Conservation (phyloP, 2,888 invertebrate species). For the Pyralis farinalis region DNA sequence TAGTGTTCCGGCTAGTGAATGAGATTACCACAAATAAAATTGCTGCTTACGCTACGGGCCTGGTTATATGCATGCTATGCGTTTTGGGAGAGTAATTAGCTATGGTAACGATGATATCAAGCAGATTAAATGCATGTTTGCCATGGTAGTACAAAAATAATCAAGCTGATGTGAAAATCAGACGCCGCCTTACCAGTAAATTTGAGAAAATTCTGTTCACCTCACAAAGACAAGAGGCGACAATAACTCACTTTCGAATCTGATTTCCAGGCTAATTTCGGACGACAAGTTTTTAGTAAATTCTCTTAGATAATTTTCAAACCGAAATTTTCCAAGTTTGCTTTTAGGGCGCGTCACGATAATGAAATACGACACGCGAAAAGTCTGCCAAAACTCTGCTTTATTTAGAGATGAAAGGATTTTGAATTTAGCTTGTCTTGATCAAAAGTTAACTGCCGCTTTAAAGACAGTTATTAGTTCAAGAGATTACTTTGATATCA, state of each 20-base stretch:
- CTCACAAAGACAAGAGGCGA: neutral
- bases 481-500: too few relatives aligned
- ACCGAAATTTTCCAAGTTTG: conserved; percentile 1
- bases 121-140: too few relatives aligned
- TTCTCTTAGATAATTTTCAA: conserved; percentile 4
- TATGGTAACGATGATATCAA: too few relatives aligned
- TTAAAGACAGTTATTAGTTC: neutral
- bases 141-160: too few relatives aligned
- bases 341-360: neutral
- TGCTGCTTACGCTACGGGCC: too few relatives aligned
- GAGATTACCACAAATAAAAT: too few relatives aligned
- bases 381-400: neutral
- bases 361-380: neutral
- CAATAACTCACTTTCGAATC: conserved; percentile 7
- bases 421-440: neutral
- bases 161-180: neutral
- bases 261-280: conserved; percentile 10
- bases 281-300: conserved; percentile 5
- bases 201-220: conserved; percentile 2
- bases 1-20: too few relatives aligned
- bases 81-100: too few relatives aligned
- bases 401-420: neutral
- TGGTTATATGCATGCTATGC: too few relatives aligned
- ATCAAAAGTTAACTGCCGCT: neutral
- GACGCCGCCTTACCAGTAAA: neutral